These are phyloP conservation scores for Halictus ligatus DNA, from an alignment of 2,888 invertebrate species.

Conservation along the genomic window DNA sequence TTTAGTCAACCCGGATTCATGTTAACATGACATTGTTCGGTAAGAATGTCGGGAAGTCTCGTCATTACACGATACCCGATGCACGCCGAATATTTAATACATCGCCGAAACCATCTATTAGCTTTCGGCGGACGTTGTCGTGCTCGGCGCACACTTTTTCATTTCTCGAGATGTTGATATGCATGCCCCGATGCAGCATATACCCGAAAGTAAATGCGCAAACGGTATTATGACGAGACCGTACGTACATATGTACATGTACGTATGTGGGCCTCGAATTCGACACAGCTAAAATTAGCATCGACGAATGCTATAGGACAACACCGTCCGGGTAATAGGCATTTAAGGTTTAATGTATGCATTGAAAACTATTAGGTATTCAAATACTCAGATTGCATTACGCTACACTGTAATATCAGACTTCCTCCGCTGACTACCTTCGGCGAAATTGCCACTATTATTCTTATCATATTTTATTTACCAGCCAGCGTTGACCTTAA, in stretches of 20 bases:
- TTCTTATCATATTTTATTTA: slow-evolving; percentile 77
- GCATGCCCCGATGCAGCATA: slow-evolving; percentile 48
- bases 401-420: slow-evolving; percentile 73
- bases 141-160: slow-evolving; percentile 52
- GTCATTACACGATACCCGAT: slow-evolving; percentile 59
- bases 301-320: slow-evolving; percentile 71
- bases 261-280: slow-evolving; percentile 64
- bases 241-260: not conserved
- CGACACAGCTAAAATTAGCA: slow-evolving; percentile 75
- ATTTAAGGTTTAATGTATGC: slow-evolving; percentile 81
- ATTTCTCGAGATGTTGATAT: slow-evolving; percentile 65
- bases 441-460: slow-evolving; percentile 75
- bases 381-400: slow-evolving; percentile 82
- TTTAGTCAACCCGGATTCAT: slow-evolving; percentile 27
- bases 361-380: slow-evolving; percentile 82
- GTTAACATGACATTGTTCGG: slow-evolving; percentile 52
- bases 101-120: slow-evolving; percentile 48
- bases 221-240: slow-evolving; percentile 29
- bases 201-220: slow-evolving; percentile 45
- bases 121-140: slow-evolving; percentile 30
- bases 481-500: slow-evolving; percentile 70
- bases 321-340: slow-evolving; percentile 76
- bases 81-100: slow-evolving; percentile 62
- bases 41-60: slow-evolving; percentile 41
- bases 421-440: slow-evolving; percentile 65